phyloP scores from a whole-genome alignment of 2,888 invertebrate genomes.

The Agrilus biguttatus region DNA sequence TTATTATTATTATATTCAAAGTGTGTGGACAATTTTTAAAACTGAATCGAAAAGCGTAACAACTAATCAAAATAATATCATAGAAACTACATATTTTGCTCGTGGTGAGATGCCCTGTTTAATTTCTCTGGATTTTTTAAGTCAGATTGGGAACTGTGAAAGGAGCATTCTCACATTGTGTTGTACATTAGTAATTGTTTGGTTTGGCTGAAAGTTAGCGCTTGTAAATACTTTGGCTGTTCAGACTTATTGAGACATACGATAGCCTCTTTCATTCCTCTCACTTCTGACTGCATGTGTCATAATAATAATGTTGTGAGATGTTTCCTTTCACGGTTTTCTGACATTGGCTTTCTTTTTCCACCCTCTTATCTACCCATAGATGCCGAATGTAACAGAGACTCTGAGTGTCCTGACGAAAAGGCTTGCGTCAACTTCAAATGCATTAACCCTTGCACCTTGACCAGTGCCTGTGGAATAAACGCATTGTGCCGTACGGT shows the following conservation, averaged over 20 bases:
- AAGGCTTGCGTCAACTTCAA: conserved; percentile 83
- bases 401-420: conserved; percentile 83
- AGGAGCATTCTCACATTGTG: conserved; percentile 57
- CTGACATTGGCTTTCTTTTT: conserved; percentile 56
- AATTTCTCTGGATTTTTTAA: conserved; percentile 23
- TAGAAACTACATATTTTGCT: conserved; percentile 4
- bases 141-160: conserved; percentile 68
- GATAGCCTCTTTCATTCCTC: conserved; percentile 32
- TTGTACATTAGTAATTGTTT: conserved; percentile 24
- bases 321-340: conserved; percentile 78
- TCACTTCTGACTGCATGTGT: conserved; percentile 33
- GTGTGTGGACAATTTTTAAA: too few relatives aligned
- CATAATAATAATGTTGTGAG: conserved; percentile 30
- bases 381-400: conserved; percentile 66
- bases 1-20: too few relatives aligned
- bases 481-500: conserved; percentile 80
- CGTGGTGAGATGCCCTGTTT: conserved; percentile 5
- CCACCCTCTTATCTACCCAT: conserved; percentile 24
- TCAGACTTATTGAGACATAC: conserved; percentile 24
- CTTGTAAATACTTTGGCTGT: conserved; percentile 46
- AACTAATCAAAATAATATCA: too few relatives aligned
- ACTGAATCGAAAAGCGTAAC: too few relatives aligned
- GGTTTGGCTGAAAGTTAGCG: conserved; percentile 32
- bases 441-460: conserved; percentile 81
- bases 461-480: conserved; percentile 76